Percentiles rank a stretch among this genome's conserved stretches.
Conservation (phyloP, 2,888 invertebrate species). For the Gisinianus flammeolus region DNA sequence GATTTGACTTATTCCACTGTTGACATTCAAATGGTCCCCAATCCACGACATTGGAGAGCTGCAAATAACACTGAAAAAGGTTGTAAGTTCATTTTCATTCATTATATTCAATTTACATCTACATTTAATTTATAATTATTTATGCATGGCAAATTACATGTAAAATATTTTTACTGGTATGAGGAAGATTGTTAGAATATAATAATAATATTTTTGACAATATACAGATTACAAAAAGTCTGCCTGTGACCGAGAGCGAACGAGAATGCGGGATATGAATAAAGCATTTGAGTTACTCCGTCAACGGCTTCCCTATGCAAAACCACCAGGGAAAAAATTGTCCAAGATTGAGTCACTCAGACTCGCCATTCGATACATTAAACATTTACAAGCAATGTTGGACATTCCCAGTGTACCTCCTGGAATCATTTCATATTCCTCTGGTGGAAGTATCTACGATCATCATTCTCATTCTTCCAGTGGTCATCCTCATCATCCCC, state of each 20-base stretch:
- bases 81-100: conserved; percentile 18
- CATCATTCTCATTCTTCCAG: neutral
- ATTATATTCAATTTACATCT: neutral
- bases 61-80: conserved; percentile 51
- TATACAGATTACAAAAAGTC: conserved; percentile 73
- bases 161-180: conserved; percentile 11
- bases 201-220: neutral
- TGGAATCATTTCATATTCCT: neutral
- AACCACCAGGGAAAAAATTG: conserved; percentile 82
- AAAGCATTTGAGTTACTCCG: conserved; percentile 78
- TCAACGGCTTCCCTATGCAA: conserved; percentile 75
- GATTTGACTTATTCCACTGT: conserved; percentile 45
- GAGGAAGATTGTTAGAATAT: no score
- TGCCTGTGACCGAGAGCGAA: conserved; percentile 82
- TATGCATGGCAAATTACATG: neutral
- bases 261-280: conserved; percentile 86
- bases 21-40: conserved; percentile 53
- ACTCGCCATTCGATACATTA: conserved; percentile 77
- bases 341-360: conserved; percentile 84
- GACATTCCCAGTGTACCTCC: neutral
- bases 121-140: no score
- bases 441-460: neutral
- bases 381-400: conserved; percentile 68
- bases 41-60: conserved; percentile 51
- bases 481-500: neutral